phyloP scores from a whole-genome alignment of 2,113 vertebrate species.

The Phyllopteryx taeniolatus region DNA sequence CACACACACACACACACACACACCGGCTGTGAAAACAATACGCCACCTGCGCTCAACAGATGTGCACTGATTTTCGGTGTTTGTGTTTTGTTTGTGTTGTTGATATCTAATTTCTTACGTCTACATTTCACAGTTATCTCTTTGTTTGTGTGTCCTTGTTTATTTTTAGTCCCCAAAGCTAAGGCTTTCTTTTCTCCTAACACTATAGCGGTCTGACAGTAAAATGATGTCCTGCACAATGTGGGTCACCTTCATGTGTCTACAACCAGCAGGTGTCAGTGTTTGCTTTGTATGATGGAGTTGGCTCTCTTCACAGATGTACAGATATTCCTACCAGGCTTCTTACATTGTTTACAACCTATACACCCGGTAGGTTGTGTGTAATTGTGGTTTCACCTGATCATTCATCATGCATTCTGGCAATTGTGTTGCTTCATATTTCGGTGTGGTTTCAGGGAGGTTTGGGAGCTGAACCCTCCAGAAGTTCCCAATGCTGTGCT shows the following conservation, averaged over 20 bases:
- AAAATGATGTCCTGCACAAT: not conserved
- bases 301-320: conserved; percentile 76
- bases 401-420: not conserved
- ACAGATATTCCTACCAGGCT: conserved; percentile 87
- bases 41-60: conserved; percentile 25
- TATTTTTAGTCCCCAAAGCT: not conserved
- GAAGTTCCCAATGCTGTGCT: conserved; percentile 92
- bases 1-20: not conserved
- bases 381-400: not conserved
- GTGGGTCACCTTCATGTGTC: not conserved
- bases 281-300: not conserved
- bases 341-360: conserved; percentile 94
- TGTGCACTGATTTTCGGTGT: conserved; percentile 12
- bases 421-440: conserved; percentile 1
- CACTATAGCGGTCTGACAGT: conserved; percentile 4
- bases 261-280: not conserved
- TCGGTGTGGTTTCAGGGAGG: conserved; percentile 80
- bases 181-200: not conserved
- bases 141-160: not conserved
- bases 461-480: conserved; percentile 93
- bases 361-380: conserved; percentile 77
- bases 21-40: conserved; percentile 4
- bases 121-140: not conserved
- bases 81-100: not conserved
- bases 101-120: not conserved